Evolutionary conservation across 2,797 vertebrate genomes (phyloP).

Genomic region (Helicolenus hilgendorfi): DNA sequence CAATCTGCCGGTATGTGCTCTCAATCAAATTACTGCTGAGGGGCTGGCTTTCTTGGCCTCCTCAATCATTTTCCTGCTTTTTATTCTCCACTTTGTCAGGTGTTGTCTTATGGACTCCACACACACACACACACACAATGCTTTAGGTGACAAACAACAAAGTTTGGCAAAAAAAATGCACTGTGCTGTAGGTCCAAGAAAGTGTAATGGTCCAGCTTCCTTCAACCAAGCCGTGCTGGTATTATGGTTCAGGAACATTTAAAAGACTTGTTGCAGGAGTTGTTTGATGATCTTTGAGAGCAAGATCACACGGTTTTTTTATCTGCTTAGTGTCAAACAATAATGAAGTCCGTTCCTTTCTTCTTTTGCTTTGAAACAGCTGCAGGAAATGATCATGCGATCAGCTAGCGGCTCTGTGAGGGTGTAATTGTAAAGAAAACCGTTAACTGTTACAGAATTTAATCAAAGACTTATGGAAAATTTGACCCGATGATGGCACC

Average conservation of each 20-base stretch:
- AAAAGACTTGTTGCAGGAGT: conserved; percentile 7
- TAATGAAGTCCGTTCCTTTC: not conserved
- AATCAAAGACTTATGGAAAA: not conserved
- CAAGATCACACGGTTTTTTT: not conserved
- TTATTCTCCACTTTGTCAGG: conserved; percentile 8
- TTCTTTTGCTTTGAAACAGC: not conserved
- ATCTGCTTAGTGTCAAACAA: conserved; percentile 26
- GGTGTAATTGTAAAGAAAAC: not conserved
- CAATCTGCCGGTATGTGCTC: conserved; percentile 49
- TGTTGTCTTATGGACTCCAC: conserved; percentile 17
- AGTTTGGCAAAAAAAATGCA: not conserved
- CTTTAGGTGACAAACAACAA: not conserved
- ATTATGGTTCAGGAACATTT: not conserved
- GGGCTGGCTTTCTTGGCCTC: conserved; percentile 50
- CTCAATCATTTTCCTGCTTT: conserved; percentile 37
- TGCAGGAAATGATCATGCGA: not conserved
- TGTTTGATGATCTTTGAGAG: conserved; percentile 6
- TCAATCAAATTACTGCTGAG: conserved; percentile 61
- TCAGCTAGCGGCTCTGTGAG: not conserved
- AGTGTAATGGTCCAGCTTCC: not conserved
- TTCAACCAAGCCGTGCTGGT: not conserved
- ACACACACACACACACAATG: not conserved
- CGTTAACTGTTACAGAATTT: not conserved
- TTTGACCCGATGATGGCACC: not conserved
- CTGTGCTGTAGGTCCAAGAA: not conserved